Conservation (phyloP, 2,888 invertebrate species). For the Odontothrips loti region DNA sequence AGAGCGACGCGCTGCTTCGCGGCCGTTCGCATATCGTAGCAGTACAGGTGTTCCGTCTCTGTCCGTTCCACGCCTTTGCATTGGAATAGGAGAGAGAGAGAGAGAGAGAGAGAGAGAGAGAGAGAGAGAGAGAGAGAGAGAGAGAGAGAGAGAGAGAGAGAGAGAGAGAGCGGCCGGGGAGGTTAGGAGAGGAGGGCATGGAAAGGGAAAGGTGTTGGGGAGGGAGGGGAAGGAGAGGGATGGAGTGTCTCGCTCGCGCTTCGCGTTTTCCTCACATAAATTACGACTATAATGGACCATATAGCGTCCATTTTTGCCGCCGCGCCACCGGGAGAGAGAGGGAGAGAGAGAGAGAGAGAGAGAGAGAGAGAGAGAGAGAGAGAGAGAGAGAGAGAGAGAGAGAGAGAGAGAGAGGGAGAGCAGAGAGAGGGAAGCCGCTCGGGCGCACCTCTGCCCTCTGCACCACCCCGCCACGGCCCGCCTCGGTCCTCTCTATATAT, state of each 20-base stretch:
- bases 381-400: no score
- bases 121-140: no score
- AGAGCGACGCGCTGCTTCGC: neutral
- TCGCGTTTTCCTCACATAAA: conserved; percentile 43
- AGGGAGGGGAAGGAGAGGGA: conserved; percentile 29
- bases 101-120: no score
- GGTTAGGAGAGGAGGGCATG: neutral
- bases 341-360: no score
- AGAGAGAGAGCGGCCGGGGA: no score
- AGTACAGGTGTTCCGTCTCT: no score
- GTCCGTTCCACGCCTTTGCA: no score
- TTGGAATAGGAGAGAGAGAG: no score
- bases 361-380: no score
- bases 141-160: no score
- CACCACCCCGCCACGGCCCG: no score
- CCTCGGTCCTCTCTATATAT: conserved; percentile 1
- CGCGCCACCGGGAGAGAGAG: neutral
- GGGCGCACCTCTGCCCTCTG: neutral
- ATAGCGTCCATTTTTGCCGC: conserved; percentile 24
- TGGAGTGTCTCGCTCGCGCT: conserved; percentile 42
- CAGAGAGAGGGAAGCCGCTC: neutral
- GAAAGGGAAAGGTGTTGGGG: neutral
- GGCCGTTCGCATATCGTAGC: neutral
- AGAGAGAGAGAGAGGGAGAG: no score
- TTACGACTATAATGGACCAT: conserved; percentile 38